A percentile compares a stretch with the other conserved stretches of the same genome.
These are phyloP conservation scores for Eucidaris tribuloides DNA, from an alignment of 35 echinoderm and acorn worm genomes.

Conservation along the genomic window DNA sequence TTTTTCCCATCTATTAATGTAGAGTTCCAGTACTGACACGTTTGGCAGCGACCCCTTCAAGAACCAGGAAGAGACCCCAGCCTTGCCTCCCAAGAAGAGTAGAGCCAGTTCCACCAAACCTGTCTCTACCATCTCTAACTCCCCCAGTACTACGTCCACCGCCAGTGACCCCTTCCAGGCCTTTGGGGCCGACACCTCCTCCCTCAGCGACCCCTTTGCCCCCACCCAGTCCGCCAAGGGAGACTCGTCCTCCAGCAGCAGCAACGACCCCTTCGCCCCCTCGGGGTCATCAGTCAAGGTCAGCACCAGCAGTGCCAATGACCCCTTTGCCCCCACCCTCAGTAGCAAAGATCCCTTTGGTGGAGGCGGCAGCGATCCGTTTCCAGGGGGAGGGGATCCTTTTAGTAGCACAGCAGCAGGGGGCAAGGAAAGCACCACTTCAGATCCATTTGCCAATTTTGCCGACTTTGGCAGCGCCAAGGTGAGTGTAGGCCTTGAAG, in stretches of 20 bases:
- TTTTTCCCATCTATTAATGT: too few relatives aligned
- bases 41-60: constrained; percentile 92
- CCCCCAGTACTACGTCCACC: constrained; percentile 25
- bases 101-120: constrained; percentile 6
- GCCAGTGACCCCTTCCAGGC: constrained; percentile 34
- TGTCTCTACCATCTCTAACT: constrained; percentile 40
- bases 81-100: constrained; percentile 88
- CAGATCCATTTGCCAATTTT: constrained; percentile 87
- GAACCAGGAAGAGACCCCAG: constrained; percentile 68
- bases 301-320: constrained; percentile 50
- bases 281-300: constrained; percentile 2
- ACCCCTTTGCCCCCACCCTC: constrained; percentile 54
- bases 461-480: constrained; percentile 85
- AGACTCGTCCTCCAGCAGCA: constrained; percentile 5
- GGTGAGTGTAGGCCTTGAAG: constrained; percentile 54
- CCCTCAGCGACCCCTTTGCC: constrained; percentile 65
- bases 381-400: constrained; percentile 56
- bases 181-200: constrained; percentile 2
- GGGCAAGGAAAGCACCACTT: constrained; percentile 1
- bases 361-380: constrained; percentile 37
- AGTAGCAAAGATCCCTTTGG: constrained; percentile 13
- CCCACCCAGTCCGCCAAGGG: constrained; percentile 41
- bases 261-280: constrained; percentile 45
- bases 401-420: constrained; percentile 26
- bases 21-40: constrained; percentile 73